Conservation (phyloP, 1,140 invertebrate genomes). For the Belonocnema kinseyi region DNA sequence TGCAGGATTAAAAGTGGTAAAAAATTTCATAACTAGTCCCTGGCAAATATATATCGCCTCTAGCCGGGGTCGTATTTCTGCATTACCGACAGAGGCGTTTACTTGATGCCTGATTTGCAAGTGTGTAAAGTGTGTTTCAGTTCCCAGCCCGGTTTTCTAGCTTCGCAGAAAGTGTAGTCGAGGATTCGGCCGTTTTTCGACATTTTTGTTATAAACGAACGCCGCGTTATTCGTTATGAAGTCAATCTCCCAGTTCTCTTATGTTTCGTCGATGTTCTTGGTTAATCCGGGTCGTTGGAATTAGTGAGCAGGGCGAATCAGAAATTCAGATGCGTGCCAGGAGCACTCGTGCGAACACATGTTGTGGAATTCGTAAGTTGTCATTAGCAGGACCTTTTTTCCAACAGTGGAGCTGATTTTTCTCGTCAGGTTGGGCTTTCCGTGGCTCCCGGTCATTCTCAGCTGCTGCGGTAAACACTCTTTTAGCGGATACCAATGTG, state of each 20-base stretch:
- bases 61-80: constrained; percentile 16
- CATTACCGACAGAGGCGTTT: constrained; percentile 41
- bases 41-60: too few species aligned
- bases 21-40: too few species aligned
- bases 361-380: constrained; percentile 50
- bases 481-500: constrained; percentile 48
- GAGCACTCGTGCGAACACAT: constrained; percentile 41
- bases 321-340: background rate
- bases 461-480: constrained; percentile 34
- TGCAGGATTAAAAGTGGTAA: too few species aligned
- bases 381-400: constrained; percentile 40
- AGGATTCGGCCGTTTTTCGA: constrained; percentile 8
- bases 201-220: constrained; percentile 13
- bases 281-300: background rate
- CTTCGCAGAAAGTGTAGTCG: constrained; percentile 26
- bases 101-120: constrained; percentile 38
- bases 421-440: constrained; percentile 32
- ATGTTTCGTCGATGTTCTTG: constrained; percentile 1
- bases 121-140: too few species aligned
- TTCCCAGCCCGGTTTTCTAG: constrained; percentile 41
- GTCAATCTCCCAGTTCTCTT: constrained; percentile 5
- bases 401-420: constrained; percentile 39
- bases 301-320: background rate
- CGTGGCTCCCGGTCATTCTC: constrained; percentile 31
- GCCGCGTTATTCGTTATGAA: constrained; percentile 1